phyloP scores from a whole-genome alignment of 2,888 invertebrate species.

The Parnassius mnemosyne region DNA sequence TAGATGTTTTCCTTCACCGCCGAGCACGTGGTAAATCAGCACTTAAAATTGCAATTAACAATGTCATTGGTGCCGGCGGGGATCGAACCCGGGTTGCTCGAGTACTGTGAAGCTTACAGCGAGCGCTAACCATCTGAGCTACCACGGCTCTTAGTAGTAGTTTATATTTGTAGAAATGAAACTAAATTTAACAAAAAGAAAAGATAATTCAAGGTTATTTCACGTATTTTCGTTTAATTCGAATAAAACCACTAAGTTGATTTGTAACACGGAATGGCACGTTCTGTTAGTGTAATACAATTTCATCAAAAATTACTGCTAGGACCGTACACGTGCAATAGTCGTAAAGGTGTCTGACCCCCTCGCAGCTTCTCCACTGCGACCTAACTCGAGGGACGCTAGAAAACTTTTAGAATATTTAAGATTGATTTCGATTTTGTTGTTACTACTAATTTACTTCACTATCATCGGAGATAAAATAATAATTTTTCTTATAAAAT shows the following conservation, averaged over 20 bases:
- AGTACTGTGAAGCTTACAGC: too few relatives aligned
- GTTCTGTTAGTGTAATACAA: constrained; percentile 46
- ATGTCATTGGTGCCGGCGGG: too few relatives aligned
- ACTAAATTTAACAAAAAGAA: too few relatives aligned
- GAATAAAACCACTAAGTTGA: constrained; percentile 16
- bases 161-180: too few relatives aligned
- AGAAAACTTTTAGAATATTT: constrained; percentile 43
- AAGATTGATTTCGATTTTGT: constrained; percentile 34
- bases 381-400: constrained; percentile 29
- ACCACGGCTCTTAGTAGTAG: too few relatives aligned
- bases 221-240: neutral
- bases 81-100: too few relatives aligned
- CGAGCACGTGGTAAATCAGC: too few relatives aligned
- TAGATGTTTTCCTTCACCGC: too few relatives aligned
- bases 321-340: constrained; percentile 47
- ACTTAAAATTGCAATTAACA: too few relatives aligned
- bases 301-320: constrained; percentile 61
- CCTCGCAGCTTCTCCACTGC: constrained; percentile 28
- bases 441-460: constrained; percentile 4
- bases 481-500: neutral
- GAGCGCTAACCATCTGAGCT: too few relatives aligned
- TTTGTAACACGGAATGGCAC: constrained; percentile 38
- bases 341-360: constrained; percentile 59
- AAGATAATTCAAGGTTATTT: too few relatives aligned
- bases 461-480: constrained; percentile 2